Evolutionary conservation across 2,888 invertebrate species (phyloP).

Genomic region (Biston stratarius): DNA sequence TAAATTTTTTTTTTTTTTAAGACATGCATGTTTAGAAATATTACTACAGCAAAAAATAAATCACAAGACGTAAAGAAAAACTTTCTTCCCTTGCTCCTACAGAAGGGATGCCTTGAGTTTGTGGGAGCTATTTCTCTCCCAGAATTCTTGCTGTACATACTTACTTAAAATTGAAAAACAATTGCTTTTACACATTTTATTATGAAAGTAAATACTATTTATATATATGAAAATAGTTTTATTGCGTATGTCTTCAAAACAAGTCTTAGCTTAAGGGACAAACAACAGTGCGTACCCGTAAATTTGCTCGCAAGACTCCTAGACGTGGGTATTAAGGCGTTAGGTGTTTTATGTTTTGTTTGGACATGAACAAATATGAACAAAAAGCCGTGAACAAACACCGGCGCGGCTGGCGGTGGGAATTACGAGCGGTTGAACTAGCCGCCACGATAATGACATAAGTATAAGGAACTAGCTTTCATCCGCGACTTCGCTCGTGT

Average conservation of each 20-base stretch:
- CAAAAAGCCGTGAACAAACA: slow-evolving; percentile 37
- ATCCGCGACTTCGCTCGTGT: no score
- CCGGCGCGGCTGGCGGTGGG: slow-evolving; percentile 19
- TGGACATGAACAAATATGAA: slow-evolving; percentile 43
- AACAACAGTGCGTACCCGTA: slow-evolving; percentile 42
- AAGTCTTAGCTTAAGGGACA: slow-evolving; percentile 15
- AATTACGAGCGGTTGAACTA: slow-evolving; percentile 36
- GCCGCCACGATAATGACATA: slow-evolving; percentile 7
- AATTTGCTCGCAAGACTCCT: slow-evolving; percentile 51
- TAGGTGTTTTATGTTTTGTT: slow-evolving; percentile 41
- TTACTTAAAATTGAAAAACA: background rate
- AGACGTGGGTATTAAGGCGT: slow-evolving; percentile 46
- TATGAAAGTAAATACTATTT: background rate
- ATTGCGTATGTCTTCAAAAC: background rate
- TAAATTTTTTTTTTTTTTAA: no score
- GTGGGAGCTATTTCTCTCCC: no score
- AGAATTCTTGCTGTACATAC: no score
- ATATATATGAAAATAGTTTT: background rate
- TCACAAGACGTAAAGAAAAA: no score
- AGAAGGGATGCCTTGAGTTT: no score
- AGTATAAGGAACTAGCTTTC: no score
- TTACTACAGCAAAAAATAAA: no score
- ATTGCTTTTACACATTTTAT: background rate
- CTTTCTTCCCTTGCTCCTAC: no score
- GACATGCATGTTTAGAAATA: no score